Evolutionary conservation across 2,797 vertebrate genomes (phyloP), one percentile per base, ranked within the genome.

Genomic region (Buphagus erythrorhynchus): DNA sequence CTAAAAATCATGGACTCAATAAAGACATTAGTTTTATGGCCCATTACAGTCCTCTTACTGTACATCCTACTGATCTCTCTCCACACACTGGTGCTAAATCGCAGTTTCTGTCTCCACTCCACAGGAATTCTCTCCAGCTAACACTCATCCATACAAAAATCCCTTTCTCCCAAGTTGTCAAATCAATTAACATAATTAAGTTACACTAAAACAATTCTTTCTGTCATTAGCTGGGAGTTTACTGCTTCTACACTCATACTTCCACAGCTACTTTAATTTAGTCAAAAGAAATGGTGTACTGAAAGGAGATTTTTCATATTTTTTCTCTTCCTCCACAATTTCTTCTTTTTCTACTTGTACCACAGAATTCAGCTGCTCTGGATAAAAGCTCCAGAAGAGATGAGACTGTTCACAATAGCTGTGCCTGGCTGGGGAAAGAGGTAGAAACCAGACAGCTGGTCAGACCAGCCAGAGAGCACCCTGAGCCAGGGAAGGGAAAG

Each of bases 1-100:
- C 78, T 95, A 97, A 95, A 97, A 96, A 95, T 93, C 94, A 95
- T 65, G 90, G 75, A 88, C 91, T 94, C 91, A 93, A 79, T 95
- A 96, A 96, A 95, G 93, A 67, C 87, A 86, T 95, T 91, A 93
- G 57, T 90, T 95, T 97, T 97, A 96, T 91, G 78, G 89, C 82
- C 95, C 95, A 95, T 96, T 96, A 95, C 72, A 86, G 65, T 59
- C 85, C 63, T 91, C 93, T 91, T 74, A 87, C 96, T 90, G 82
- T 95, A 95, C 93, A 71, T 92, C 87, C 93, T 88, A 95, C 95
- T 85, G 93, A 93, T 96, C 75, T 67, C 71, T 46, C 73, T 86
- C 68, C 72, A 71, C 1, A 54, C 78, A 83, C 52, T 86, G 72
- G 52, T 35, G 52, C 61, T 96, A 95, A 95, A 93, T 85, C 1